phyloP scores from a whole-genome alignment of 2,797 vertebrate genomes.

The Anabacerthia variegaticeps region DNA sequence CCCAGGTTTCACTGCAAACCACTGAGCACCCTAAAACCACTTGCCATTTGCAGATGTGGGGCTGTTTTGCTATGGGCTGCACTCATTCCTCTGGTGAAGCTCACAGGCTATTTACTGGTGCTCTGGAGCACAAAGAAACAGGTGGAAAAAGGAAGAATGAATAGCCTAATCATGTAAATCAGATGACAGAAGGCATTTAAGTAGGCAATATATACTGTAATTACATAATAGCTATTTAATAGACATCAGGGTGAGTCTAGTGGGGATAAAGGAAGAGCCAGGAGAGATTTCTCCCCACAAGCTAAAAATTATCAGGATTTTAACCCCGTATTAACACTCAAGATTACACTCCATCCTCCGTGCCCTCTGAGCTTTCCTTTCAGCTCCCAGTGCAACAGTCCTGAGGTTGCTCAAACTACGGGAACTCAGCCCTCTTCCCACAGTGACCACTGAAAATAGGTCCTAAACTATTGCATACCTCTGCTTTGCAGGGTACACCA shows the following conservation, averaged over 20 bases:
- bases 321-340: neutral
- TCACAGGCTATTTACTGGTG: neutral
- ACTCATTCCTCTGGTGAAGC: neutral
- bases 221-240: neutral
- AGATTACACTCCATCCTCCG: neutral
- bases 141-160: neutral
- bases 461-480: neutral
- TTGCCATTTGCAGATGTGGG: rapidly evolving
- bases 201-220: neutral
- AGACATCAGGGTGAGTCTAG: neutral
- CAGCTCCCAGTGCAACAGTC: neutral
- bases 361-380: neutral
- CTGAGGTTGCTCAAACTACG: neutral
- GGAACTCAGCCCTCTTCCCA: neutral
- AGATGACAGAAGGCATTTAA: neutral
- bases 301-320: neutral
- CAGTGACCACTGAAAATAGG: rapidly evolving
- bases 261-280: neutral
- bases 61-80: neutral
- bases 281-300: neutral
- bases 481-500: neutral
- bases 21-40: neutral
- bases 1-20: neutral
- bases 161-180: neutral
- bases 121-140: neutral